Evolutionary conservation across 2,797 vertebrate genomes (phyloP).

Genomic region (Cuculus canorus): DNA sequence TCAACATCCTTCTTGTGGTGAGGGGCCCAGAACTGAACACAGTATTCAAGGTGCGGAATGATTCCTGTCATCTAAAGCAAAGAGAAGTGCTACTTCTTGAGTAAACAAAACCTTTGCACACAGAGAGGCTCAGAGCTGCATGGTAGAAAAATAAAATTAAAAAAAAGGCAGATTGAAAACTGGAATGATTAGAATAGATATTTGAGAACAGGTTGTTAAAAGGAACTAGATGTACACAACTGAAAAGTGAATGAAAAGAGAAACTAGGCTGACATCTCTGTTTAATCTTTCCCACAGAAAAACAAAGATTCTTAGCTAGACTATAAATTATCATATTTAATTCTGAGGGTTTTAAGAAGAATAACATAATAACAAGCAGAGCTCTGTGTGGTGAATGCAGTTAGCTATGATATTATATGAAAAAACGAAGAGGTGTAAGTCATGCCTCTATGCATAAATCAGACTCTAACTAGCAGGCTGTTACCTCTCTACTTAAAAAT

Average conservation of each 20-base stretch:
- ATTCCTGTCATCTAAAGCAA: not conserved
- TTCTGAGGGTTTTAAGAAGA: not conserved
- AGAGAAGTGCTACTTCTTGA: not conserved
- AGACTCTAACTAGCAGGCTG: not conserved
- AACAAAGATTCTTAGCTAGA: not conserved
- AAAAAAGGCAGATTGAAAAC: not conserved
- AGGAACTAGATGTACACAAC: not conserved
- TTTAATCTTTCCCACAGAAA: not conserved
- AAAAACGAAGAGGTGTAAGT: not conserved
- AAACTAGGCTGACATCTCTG: not conserved
- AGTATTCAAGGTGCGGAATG: too few relatives aligned
- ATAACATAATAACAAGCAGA: not conserved
- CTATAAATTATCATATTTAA: not conserved
- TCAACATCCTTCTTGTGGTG: too few relatives aligned
- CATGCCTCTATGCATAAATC: not conserved
- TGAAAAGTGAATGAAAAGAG: not conserved
- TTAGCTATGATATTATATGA: not conserved
- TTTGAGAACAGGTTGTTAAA: slow-evolving; percentile 15
- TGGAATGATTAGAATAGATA: not conserved
- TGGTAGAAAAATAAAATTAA: not conserved
- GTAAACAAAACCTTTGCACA: not conserved
- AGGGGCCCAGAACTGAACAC: too few relatives aligned
- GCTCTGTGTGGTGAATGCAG: not conserved
- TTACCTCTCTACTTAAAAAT: not conserved
- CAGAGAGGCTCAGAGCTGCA: not conserved